Percentiles rank a stretch among this genome's conserved stretches.
Evolutionary conservation across 2,113 vertebrate genomes (phyloP).

Genomic region (Apodemus sylvaticus): DNA sequence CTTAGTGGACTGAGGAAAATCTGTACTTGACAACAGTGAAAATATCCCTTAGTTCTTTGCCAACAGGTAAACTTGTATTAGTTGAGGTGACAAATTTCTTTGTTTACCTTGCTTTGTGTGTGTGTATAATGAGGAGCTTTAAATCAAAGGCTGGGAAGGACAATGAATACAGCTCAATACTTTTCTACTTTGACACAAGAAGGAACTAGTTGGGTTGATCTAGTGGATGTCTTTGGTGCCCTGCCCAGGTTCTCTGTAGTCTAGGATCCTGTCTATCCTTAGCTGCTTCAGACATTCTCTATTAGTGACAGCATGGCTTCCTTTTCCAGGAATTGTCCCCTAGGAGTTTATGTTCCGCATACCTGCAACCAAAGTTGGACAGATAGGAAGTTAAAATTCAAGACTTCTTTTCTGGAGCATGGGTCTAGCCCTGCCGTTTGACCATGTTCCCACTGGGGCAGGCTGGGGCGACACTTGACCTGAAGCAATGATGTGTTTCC

Average conservation of each 20-base stretch:
- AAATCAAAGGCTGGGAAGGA: not conserved
- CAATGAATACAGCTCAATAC: not conserved
- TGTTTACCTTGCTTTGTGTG: constrained; percentile 20
- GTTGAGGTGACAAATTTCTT: not conserved
- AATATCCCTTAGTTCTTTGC: constrained; percentile 45
- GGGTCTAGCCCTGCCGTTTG: not conserved
- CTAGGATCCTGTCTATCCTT: not conserved
- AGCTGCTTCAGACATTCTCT: not conserved
- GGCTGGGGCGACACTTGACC: not conserved
- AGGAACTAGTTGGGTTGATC: not conserved
- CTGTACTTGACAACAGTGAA: constrained; percentile 36
- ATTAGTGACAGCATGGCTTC: not conserved
- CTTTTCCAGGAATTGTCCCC: not conserved
- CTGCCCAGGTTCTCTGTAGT: not conserved
- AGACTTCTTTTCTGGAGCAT: not conserved
- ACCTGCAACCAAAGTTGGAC: not conserved
- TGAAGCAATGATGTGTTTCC: not conserved
- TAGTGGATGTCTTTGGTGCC: not conserved
- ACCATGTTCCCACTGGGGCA: not conserved
- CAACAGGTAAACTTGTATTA: constrained; percentile 43
- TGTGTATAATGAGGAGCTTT: not conserved
- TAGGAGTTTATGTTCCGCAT: too few species aligned
- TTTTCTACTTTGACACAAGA: not conserved
- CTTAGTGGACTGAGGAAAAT: constrained; percentile 41
- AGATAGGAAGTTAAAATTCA: not conserved